Conservation (phyloP, 2,888 invertebrate species). For the Scaptomyza parva region DNA sequence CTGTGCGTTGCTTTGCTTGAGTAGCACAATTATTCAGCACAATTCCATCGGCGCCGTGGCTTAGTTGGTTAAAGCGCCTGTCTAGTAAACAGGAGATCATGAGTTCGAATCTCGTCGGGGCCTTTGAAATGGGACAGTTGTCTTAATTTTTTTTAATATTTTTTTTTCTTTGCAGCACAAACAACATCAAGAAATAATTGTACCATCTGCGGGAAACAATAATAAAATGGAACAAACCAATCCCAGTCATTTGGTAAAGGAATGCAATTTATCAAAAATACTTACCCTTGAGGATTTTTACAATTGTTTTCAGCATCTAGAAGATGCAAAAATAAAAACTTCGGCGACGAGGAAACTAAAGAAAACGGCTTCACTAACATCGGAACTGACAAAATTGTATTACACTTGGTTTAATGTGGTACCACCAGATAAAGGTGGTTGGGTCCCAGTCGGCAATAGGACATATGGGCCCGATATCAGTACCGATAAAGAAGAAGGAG, state of each 20-base stretch:
- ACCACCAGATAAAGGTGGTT: too few relatives aligned
- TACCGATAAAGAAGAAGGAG: neutral
- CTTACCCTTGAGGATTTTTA: constrained; percentile 56
- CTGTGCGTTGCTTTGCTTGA: constrained; percentile 7
- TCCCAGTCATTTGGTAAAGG: constrained; percentile 2
- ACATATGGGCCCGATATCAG: neutral
- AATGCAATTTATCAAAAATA: constrained; percentile 30
- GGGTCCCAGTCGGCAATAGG: neutral
- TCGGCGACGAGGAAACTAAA: neutral
- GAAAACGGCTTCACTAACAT: constrained; percentile 27
- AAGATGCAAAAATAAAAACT: constrained; percentile 2
- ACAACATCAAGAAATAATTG: neutral
- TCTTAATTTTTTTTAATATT: neutral
- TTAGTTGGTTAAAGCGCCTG: constrained; percentile 85
- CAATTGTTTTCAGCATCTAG: constrained; percentile 57
- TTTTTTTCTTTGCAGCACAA: constrained; percentile 7
- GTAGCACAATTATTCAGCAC: neutral
- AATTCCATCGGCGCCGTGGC: constrained; percentile 82
- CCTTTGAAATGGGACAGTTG: constrained; percentile 53
- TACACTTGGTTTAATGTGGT: constrained; percentile 50
- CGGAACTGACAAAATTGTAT: constrained; percentile 46
- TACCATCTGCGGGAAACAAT: neutral
- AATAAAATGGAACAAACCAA: neutral
- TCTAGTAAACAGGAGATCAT: constrained; percentile 85
- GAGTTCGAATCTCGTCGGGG: constrained; percentile 85